These are phyloP conservation scores for Zaprionus vittiger DNA, from an alignment of 1,140 invertebrate genomes.

Conservation along the genomic window DNA sequence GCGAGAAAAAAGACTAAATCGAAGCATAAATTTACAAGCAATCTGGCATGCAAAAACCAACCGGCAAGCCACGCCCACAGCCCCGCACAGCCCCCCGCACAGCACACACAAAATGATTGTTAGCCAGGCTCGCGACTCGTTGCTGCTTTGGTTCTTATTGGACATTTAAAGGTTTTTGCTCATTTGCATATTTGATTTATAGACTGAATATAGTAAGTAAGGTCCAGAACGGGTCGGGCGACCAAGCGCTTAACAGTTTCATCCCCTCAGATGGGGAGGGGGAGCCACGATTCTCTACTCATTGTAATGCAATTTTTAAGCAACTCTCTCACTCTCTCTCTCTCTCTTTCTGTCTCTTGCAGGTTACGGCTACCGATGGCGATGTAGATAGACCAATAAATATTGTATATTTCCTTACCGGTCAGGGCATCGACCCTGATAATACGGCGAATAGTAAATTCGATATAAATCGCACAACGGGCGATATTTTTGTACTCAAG, in stretches of 20 bases:
- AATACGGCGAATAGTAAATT: constrained; percentile 89
- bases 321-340: constrained; percentile 24
- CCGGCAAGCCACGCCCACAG: constrained; percentile 34
- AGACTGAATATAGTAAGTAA: constrained; percentile 69
- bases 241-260: constrained; percentile 42
- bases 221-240: constrained; percentile 39
- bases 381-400: constrained; percentile 88
- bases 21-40: constrained; percentile 81
- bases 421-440: constrained; percentile 88
- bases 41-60: constrained; percentile 52
- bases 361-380: constrained; percentile 87
- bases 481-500: constrained; percentile 88
- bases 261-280: neutral
- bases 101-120: constrained; percentile 4
- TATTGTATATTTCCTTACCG: constrained; percentile 90
- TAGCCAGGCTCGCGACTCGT: neutral
- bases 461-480: constrained; percentile 88
- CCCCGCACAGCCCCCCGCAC: constrained; percentile 6
- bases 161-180: constrained; percentile 81
- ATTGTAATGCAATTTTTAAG: constrained; percentile 44
- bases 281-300: neutral
- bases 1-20: constrained; percentile 61
- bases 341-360: constrained; percentile 84
- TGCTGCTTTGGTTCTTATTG: constrained; percentile 59
- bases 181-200: constrained; percentile 83